Evolutionary conservation across 2,888 invertebrate genomes (phyloP).

Genomic region (Lacanobia oleracea): DNA sequence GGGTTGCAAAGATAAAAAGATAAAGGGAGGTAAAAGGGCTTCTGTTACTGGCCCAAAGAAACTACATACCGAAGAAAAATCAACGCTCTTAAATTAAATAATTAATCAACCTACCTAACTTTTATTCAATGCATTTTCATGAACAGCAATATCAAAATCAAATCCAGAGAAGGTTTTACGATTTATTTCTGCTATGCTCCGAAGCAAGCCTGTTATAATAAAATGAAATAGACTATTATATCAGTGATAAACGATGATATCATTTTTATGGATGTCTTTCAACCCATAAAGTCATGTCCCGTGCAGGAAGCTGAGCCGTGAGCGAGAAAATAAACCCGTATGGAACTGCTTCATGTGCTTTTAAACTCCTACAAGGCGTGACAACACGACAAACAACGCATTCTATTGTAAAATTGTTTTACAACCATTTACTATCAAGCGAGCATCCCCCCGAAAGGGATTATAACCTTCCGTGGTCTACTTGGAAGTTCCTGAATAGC

Average conservation of each 20-base stretch:
- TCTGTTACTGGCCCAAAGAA: neutral
- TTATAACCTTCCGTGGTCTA: too few species aligned
- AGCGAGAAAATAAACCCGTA: neutral
- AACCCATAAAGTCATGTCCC: neutral
- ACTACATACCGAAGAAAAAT: neutral
- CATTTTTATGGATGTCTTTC: neutral
- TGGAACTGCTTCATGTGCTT: too few species aligned
- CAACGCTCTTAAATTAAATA: neutral
- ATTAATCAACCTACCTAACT: neutral
- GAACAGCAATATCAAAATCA: slow-evolving; percentile 18
- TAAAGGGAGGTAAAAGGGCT: neutral
- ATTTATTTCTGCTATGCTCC: neutral
- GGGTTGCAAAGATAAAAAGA: neutral
- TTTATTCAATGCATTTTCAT: neutral
- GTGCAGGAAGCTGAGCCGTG: neutral
- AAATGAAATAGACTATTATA: neutral
- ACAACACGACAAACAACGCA: neutral
- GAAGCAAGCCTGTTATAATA: too few species aligned
- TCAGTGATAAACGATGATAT: neutral
- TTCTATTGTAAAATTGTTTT: too few species aligned
- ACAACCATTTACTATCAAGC: too few species aligned
- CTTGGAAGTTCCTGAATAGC: too few species aligned
- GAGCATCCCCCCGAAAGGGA: too few species aligned
- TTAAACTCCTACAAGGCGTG: neutral
- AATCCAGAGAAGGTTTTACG: slow-evolving; percentile 11